Evolutionary conservation across 2,888 invertebrate species (phyloP).

Genomic region (Parthenolecanium corni): DNA sequence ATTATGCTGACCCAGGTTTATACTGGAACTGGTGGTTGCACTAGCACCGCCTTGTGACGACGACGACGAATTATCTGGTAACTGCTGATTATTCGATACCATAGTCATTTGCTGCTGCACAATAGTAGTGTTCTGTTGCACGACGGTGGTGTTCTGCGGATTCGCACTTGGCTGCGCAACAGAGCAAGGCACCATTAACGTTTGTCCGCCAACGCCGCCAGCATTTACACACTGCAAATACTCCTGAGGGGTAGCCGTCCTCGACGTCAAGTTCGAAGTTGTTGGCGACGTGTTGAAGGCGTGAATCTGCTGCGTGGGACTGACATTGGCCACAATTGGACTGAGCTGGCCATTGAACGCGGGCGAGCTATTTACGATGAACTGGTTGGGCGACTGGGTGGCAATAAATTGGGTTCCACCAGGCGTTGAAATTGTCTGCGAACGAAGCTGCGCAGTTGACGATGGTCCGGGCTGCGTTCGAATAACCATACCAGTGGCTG

Average conservation of each 20-base stretch:
- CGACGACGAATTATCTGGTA: constrained; percentile 31
- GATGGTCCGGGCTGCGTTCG: constrained; percentile 52
- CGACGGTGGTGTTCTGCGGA: constrained; percentile 48
- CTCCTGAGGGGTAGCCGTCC: constrained; percentile 41
- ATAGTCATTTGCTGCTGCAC: constrained; percentile 70
- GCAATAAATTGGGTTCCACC: constrained; percentile 44
- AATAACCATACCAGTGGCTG: constrained; percentile 61
- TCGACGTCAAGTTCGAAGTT: not conserved
- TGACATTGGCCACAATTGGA: constrained; percentile 62
- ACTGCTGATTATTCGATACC: constrained; percentile 54
- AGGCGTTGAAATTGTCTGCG: constrained; percentile 37
- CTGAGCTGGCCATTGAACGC: constrained; percentile 41
- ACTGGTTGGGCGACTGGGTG: constrained; percentile 34
- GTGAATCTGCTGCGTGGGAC: constrained; percentile 45
- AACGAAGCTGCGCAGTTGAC: constrained; percentile 40
- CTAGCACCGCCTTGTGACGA: constrained; percentile 32
- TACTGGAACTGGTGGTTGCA: constrained; percentile 36
- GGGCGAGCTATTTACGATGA: constrained; percentile 34
- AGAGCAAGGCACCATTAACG: constrained; percentile 57
- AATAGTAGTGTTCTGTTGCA: constrained; percentile 75
- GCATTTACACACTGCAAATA: constrained; percentile 49
- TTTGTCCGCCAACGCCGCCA: constrained; percentile 52
- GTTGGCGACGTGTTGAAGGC: constrained; percentile 11
- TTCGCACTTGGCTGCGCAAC: constrained; percentile 35
- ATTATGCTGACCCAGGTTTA: constrained; percentile 30